Base-by-base conservation (phyloP, 2,113 vertebrate genomes). In the Alligator mississippiensis region DNA sequence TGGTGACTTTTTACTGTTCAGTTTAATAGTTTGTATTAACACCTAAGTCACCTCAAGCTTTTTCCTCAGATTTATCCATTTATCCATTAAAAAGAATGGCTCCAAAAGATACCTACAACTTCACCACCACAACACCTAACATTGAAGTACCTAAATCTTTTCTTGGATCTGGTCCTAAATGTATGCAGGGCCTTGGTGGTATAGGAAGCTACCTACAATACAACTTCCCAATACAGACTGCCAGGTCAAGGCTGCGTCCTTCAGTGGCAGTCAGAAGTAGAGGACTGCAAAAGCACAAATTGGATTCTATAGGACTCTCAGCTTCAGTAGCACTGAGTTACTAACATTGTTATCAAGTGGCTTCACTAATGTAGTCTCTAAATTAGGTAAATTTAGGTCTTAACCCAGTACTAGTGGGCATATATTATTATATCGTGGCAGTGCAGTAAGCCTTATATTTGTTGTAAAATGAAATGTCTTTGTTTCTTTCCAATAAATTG, bases 261-360 rank as follows among this genome's bases (percentile, higher is more conserved):
- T 91, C 59, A 62, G 93, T 14, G 5, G 5, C 85, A 13, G 6
- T 47, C 8, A 8, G 47, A 47, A 47, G 47, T 86, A 77, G 88
- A 93, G 85, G 14, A 76, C 59, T 21, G 19, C n/a, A 92, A 90
- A 90, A 24, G 34, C 38, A 80, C 14, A 58, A 84, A 62, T n/a
- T 16, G 84, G 84, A 59, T n/a, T 66, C 84, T 55, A 82, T 0
- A 74, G 14, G 7, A 84, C 68, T 81, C 30, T 47, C 47, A 47
- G 47, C 17, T 80, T 66, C 24, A 12, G 55, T 82, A 25, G 90
- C 90, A 62, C 30, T 38, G 68, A 60, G 63, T 7, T 12, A 64
- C 27, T 85, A 74, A 11, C 64, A 70, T 64, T 27, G 15, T 24
- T 55, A 90, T 25, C 85, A 92, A 91, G 88, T 7, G 30, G 55